phyloP scores from a whole-genome alignment of 2,888 invertebrate genomes.

The Norana najaformis region DNA sequence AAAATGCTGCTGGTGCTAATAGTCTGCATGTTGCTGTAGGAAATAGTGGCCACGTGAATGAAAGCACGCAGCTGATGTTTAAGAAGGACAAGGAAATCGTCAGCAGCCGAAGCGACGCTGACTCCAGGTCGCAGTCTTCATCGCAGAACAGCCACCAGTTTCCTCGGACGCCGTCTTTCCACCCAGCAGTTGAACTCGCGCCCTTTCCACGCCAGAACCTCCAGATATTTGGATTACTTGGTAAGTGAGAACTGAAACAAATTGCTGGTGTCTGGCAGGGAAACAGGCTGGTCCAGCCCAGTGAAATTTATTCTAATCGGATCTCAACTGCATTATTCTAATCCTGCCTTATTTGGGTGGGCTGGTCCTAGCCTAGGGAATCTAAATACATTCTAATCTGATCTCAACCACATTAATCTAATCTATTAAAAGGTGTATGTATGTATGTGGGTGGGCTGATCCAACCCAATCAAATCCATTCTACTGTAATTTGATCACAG shows the following conservation, averaged over 20 bases:
- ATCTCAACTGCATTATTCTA: too few relatives aligned
- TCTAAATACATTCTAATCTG: too few relatives aligned
- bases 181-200: not conserved
- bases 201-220: slow-evolving; percentile 72
- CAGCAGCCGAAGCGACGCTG: not conserved
- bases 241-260: slow-evolving; percentile 50
- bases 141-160: not conserved
- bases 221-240: slow-evolving; percentile 67
- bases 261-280: too few relatives aligned
- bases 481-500: too few relatives aligned
- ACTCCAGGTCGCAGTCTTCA: not conserved
- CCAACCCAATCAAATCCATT: too few relatives aligned
- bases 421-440: too few relatives aligned
- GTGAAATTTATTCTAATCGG: not conserved
- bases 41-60: slow-evolving; percentile 10
- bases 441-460: too few relatives aligned
- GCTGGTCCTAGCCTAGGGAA: too few relatives aligned
- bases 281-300: not conserved
- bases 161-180: not conserved
- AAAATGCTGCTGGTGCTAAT: slow-evolving; percentile 26
- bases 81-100: not conserved
- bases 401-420: too few relatives aligned
- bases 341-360: too few relatives aligned
- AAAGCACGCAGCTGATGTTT: slow-evolving; percentile 3
- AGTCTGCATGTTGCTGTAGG: slow-evolving; percentile 25